These are phyloP conservation scores for Pluvialis apricaria DNA, from an alignment of 2,113 vertebrate genomes.

Conservation along the genomic window DNA sequence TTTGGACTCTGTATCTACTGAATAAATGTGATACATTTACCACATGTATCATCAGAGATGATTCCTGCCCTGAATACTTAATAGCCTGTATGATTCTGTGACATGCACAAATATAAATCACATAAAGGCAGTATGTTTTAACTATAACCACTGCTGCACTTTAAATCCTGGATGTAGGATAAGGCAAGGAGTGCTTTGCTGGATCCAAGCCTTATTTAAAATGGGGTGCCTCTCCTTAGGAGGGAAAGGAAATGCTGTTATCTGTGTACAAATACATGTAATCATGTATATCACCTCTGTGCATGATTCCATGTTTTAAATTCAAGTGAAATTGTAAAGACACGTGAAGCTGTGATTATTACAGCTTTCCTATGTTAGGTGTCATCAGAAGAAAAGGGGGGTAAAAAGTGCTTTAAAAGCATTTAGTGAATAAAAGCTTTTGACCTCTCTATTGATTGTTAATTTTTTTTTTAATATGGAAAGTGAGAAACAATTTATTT, in stretches of 20 bases:
- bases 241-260: neutral
- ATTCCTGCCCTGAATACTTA: neutral
- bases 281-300: neutral
- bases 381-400: neutral
- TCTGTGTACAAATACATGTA: neutral
- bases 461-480: neutral
- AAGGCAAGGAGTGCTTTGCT: neutral
- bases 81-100: neutral
- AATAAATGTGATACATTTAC: neutral
- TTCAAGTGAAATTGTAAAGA: neutral
- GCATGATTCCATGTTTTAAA: neutral
- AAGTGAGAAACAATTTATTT: constrained; percentile 38
- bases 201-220: neutral
- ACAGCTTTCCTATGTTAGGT: neutral
- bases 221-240: neutral
- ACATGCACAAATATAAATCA: neutral
- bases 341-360: neutral
- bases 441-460: neutral
- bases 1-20: neutral
- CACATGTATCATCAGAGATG: neutral
- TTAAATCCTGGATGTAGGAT: neutral
- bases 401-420: neutral
- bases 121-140: neutral
- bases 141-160: neutral
- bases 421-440: neutral